Conservation (phyloP, 1,140 invertebrate genomes). For the Drosophila orosa region DNA sequence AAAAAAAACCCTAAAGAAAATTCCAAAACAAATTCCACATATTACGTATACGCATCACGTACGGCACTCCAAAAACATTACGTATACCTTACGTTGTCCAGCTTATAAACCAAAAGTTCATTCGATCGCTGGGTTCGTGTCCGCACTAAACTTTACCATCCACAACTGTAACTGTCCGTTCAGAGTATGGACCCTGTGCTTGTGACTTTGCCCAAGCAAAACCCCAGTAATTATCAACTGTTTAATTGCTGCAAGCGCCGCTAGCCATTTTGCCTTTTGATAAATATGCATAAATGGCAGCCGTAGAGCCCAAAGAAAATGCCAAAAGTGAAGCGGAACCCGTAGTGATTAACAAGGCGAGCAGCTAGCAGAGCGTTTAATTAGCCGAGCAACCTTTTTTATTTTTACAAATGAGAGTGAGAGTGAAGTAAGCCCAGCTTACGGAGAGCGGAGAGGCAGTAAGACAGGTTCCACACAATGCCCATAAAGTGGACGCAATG, state of each 20-base stretch:
- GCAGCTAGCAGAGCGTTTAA: conserved; percentile 51
- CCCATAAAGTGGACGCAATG: conserved; percentile 72
- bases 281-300: conserved; percentile 53
- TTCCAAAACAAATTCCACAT: neutral
- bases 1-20: too few relatives aligned
- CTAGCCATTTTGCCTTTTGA: conserved; percentile 36
- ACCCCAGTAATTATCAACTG: conserved; percentile 25
- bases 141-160: conserved; percentile 26
- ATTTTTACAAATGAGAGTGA: conserved; percentile 63
- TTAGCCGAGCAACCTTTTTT: conserved; percentile 34
- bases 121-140: conserved; percentile 32
- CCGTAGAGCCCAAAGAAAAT: conserved; percentile 45
- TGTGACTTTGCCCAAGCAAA: conserved; percentile 3
- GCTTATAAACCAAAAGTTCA: conserved; percentile 6
- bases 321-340: conserved; percentile 64
- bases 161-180: conserved; percentile 19
- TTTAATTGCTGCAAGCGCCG: conserved; percentile 58
- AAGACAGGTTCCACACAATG: conserved; percentile 41
- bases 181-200: neutral
- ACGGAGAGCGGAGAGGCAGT: neutral
- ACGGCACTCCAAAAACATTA: neutral
- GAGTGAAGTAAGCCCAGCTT: conserved; percentile 36
- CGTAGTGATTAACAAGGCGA: conserved; percentile 44
- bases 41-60: conserved; percentile 7
- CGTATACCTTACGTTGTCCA: conserved; percentile 1